phyloP scores from a whole-genome alignment of 2,113 vertebrate genomes.

The Rhodinocichla rosea region DNA sequence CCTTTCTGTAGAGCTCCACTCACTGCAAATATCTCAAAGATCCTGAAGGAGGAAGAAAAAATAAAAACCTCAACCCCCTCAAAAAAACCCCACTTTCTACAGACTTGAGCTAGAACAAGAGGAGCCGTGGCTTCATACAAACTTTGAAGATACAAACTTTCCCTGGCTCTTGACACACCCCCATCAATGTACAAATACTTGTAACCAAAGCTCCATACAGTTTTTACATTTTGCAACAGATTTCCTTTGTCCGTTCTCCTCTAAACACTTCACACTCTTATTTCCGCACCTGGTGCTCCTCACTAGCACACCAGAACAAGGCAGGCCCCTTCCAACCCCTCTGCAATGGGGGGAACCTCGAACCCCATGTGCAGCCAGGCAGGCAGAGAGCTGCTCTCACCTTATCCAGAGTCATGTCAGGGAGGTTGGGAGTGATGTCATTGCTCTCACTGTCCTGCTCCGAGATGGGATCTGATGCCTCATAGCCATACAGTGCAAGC shows the following conservation, averaged over 20 bases:
- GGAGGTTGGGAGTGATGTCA: constrained; percentile 75
- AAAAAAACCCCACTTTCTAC: background rate
- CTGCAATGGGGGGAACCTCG: background rate
- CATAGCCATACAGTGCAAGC: constrained; percentile 90
- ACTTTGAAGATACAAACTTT: background rate
- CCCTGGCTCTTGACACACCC: background rate
- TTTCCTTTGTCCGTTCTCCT: background rate
- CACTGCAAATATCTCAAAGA: background rate
- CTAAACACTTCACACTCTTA: background rate
- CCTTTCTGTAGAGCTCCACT: background rate
- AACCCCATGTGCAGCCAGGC: too few species aligned
- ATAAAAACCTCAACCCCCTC: fast-evolving
- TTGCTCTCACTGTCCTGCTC: constrained; percentile 83
- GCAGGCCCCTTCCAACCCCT: background rate
- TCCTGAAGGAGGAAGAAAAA: background rate
- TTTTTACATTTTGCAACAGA: background rate
- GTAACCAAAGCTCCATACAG: background rate
- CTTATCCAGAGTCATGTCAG: constrained; percentile 89
- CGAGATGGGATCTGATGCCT: constrained; percentile 79
- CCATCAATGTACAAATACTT: background rate
- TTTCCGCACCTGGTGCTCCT: background rate
- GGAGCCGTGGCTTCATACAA: background rate
- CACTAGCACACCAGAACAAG: background rate
- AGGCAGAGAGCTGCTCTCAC: constrained; percentile 59
- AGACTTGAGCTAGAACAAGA: background rate